These are phyloP conservation scores for Magallana gigas DNA, from an alignment of 1,140 invertebrate genomes.

Conservation along the genomic window DNA sequence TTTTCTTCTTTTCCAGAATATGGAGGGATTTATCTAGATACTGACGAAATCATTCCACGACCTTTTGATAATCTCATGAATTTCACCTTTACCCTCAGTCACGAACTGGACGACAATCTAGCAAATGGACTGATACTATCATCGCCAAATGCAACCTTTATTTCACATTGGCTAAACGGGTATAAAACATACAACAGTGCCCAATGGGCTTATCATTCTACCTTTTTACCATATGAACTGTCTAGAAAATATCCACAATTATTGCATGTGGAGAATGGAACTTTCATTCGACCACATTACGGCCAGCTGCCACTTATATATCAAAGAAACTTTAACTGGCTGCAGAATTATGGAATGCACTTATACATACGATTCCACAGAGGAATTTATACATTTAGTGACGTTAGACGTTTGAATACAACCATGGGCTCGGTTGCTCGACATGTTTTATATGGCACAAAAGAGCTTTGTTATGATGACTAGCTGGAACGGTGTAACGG, in stretches of 20 bases:
- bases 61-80: constrained; percentile 55
- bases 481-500: neutral
- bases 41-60: constrained; percentile 61
- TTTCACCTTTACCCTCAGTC: constrained; percentile 54
- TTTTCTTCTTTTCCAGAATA: constrained; percentile 51
- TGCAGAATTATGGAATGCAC: constrained; percentile 58
- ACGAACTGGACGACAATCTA: constrained; percentile 49
- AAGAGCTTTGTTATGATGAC: constrained; percentile 44
- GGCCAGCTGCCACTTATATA: constrained; percentile 50
- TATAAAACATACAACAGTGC: constrained; percentile 47
- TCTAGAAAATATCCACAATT: constrained; percentile 46
- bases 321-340: constrained; percentile 56
- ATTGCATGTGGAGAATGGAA: constrained; percentile 58
- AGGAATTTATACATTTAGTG: neutral
- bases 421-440: constrained; percentile 44
- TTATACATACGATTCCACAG: constrained; percentile 44
- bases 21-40: constrained; percentile 67
- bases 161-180: constrained; percentile 50
- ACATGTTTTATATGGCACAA: constrained; percentile 38
- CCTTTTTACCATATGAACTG: constrained; percentile 48
- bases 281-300: constrained; percentile 59
- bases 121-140: constrained; percentile 60
- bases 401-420: constrained; percentile 42
- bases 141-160: constrained; percentile 49
- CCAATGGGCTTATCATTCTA: constrained; percentile 41